Conservation (phyloP, 2,888 invertebrate species). For the Oscheius sp. region DNA sequence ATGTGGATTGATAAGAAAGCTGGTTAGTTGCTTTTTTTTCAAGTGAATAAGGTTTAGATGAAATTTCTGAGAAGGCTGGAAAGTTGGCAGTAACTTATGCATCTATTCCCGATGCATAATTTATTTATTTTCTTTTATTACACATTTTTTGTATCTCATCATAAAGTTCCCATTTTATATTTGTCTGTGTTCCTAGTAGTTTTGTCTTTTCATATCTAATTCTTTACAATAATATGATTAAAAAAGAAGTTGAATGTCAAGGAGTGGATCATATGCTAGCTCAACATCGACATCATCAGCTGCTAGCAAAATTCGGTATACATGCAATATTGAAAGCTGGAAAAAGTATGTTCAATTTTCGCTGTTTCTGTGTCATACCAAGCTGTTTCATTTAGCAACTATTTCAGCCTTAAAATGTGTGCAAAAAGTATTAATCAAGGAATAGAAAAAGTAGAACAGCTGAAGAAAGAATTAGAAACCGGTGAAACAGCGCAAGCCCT, state of each 20-base stretch:
- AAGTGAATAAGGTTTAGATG: slow-evolving; percentile 5
- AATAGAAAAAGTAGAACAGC: neutral
- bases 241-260: no score
- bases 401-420: no score
- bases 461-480: neutral
- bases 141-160: no score
- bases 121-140: no score
- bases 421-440: neutral
- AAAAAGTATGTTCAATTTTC: neutral
- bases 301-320: no score
- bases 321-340: neutral
- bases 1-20: slow-evolving; percentile 49
- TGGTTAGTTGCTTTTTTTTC: neutral
- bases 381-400: no score
- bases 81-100: neutral
- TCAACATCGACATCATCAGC: no score
- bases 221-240: no score
- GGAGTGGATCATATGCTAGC: no score
- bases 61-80: neutral
- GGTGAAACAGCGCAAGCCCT: neutral
- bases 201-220: no score
- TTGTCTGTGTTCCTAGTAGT: no score
- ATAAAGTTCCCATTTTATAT: no score
- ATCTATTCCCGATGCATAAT: neutral
- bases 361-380: neutral